These are phyloP conservation scores for Pterophyllum scalare DNA, from an alignment of 2,113 vertebrate species.

Conservation along the genomic window DNA sequence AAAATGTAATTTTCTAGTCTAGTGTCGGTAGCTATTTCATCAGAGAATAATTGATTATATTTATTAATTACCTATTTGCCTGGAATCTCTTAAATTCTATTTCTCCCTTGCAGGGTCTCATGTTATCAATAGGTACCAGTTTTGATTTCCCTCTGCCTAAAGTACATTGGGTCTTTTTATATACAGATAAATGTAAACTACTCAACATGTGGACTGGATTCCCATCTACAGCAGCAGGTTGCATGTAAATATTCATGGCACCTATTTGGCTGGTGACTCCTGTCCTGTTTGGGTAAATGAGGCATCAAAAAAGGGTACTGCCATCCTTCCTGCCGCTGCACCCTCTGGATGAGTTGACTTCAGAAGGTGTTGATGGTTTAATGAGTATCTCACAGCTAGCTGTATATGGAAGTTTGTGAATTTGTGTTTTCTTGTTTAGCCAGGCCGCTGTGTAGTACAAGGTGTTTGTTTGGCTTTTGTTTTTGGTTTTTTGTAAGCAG, in stretches of 20 bases:
- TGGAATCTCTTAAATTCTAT: background rate
- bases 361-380: conserved; percentile 50
- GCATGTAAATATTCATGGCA: conserved; percentile 48
- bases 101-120: background rate
- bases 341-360: conserved; percentile 25
- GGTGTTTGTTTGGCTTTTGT: conserved; percentile 26
- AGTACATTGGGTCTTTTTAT: background rate
- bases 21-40: background rate
- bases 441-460: background rate
- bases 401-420: conserved; percentile 6
- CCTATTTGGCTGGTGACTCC: conserved; percentile 26
- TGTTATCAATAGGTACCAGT: background rate
- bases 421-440: conserved; percentile 43
- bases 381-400: conserved; percentile 47
- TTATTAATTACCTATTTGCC: background rate
- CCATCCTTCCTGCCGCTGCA: conserved; percentile 23
- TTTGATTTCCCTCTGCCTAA: background rate
- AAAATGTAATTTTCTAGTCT: conserved; percentile 9
- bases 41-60: background rate
- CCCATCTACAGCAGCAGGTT: background rate
- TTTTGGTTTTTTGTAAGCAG: conserved; percentile 32
- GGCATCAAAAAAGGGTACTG: conserved; percentile 29
- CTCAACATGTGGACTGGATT: conserved; percentile 3
- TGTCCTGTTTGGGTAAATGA: conserved; percentile 52
- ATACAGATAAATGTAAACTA: background rate